Base-by-base conservation (phyloP, 1,140 invertebrate genomes). In the Oedothorax gibbosus region DNA sequence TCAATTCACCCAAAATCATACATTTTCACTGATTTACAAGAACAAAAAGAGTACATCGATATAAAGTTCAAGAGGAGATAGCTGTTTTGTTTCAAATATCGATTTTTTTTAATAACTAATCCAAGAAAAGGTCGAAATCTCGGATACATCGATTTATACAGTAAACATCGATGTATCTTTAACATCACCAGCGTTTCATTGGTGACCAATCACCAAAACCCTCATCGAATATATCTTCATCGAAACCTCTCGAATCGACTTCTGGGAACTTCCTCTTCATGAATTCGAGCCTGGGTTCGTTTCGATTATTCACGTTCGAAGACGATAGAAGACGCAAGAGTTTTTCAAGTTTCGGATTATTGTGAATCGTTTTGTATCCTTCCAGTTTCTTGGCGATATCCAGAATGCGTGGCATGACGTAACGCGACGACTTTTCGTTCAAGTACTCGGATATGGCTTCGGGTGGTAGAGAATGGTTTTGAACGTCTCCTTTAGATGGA, bases 131-230 rank as follows among this genome's bases (percentile, higher is more conserved):
- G 18, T 15, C 14, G 49, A 57, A 75, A 60, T 56, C 49, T 14
- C 14, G 10, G 35, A 71, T 51, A 71, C 10, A 66, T n/a, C 21
- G 35, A 66, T 66, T 12, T 20, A n/a, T n/a, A 51, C 12, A 8
- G 12, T n/a, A 60, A 53, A 15, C 49, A 71, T 71, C 57, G 57
- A 60, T 35, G 35, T 35, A 35, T 35, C 35, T 2, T 35, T 35
- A 35, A 35, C 5, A 18, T 81, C 76, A 86, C 78, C 78, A 86
- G n/a, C 86, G 78, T 57, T 90, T 89, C 88, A 91, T 90, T 0
- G 91, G 90, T 71, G 90, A 90, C 87, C 91, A 92, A 62, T 91
- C 90, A 12, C 91, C 91, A 81, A 92, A 91, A 3, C 91, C 90
- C 77, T 89, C 87, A 78, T 89, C 89, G 85, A 92, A 92, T n/a